These are phyloP conservation scores for Ianthella basta DNA, from an alignment of 37 sponge, comb jelly and placozoan genomes.

Conservation along the genomic window DNA sequence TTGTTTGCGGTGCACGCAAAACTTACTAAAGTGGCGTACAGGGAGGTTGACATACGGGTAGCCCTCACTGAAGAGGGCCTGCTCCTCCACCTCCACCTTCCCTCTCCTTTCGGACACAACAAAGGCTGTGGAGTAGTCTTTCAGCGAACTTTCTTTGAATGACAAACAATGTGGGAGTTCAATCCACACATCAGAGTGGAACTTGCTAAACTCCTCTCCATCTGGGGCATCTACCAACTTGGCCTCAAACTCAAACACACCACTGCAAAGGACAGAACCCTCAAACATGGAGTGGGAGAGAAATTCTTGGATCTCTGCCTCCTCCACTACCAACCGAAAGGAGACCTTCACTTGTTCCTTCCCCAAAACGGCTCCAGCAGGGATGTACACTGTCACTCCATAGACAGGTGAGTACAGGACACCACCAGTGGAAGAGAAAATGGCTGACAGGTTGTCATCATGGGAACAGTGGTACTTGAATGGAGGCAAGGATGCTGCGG, in stretches of 20 bases:
- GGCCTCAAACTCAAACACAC: conserved; percentile 5
- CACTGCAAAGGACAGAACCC: not conserved
- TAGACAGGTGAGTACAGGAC: conserved; percentile 25
- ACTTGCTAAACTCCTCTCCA: not conserved
- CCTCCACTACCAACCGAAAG: not conserved
- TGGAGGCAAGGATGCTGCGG: no score
- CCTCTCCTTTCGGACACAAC: not conserved
- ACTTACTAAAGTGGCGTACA: not conserved
- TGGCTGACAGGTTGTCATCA: not conserved
- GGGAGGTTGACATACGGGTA: conserved; percentile 31
- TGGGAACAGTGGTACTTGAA: not conserved
- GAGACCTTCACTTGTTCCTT: not conserved
- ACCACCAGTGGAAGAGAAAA: not conserved
- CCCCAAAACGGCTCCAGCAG: conserved; percentile 8
- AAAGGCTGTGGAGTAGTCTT: not conserved
- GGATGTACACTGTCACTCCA: conserved; percentile 22
- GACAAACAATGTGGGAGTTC: not conserved
- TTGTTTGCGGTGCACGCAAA: no score
- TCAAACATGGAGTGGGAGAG: no score
- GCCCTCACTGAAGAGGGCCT: conserved; percentile 20
- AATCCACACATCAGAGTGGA: conserved; percentile 16
- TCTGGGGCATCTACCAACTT: not conserved
- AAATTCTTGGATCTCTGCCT: not conserved
- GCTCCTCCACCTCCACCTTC: not conserved
- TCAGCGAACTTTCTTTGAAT: no score